Base-by-base conservation (phyloP, 2,113 vertebrate genomes). In the Labrus mixtus region DNA sequence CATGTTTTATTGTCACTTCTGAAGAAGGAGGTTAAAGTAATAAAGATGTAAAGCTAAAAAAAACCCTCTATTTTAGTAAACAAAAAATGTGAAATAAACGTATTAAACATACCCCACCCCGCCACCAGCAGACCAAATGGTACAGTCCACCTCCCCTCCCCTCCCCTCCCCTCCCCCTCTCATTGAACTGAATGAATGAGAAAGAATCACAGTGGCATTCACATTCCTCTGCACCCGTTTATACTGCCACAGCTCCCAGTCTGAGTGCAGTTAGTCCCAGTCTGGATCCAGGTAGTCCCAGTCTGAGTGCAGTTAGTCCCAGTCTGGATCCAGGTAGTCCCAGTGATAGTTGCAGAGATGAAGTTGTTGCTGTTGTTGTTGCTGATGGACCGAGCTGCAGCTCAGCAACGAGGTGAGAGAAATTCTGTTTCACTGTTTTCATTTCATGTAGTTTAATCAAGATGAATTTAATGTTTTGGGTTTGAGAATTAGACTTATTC, bases 401-500 rank as follows among this genome's bases (percentile, higher is more conserved):
- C 83, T 63, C 85, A 87, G 55, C 80, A 89, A 33, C 83, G 81
- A 86, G 89, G 87, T 89, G 37, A 85, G 80, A 68, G n/a, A 8
- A 12, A 10, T 57, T 46, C 29, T 64, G 3, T 17, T 4, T 43
- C 19, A 19, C 43, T 45, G 13, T 1, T 16, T 12, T 15, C 4
- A 12, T 5, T 5, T 15, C 43, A 13, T 45, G 15, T 15, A 15
- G 43, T 15, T 13, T 15, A 15, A 45, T 5, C 43, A 15, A 15
- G 12, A 15, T 45, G 43, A 5, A 4, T 45, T 1, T 45, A 15
- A 16, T 45, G 1, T 4, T 45, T 15, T 45, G 43, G 2, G 43
- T 45, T 12, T 2, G 29, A 6, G 29, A 6, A 6, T 33, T 33
- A 33, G 29, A 3, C 6, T 33, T 33, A 33, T 33, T 33, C 29